A percentile compares a stretch with the other conserved stretches of the same genome.
These are phyloP conservation scores for Thunnus maccoyii DNA, from an alignment of 2,113 vertebrate species.

Conservation along the genomic window DNA sequence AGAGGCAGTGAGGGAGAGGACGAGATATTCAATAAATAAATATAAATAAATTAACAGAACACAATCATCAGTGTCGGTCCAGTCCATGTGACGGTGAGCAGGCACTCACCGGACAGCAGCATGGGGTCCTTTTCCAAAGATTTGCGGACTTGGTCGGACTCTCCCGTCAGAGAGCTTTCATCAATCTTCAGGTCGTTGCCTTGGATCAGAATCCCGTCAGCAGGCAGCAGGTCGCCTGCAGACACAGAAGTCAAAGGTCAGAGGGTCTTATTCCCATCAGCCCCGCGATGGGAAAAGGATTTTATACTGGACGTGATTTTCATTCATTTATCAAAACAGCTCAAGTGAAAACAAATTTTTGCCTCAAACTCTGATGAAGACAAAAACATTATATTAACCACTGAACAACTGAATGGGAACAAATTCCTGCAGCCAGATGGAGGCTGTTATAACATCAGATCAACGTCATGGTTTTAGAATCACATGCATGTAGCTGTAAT, in stretches of 20 bases:
- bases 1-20: too few relatives aligned
- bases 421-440: too few relatives aligned
- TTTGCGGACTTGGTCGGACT: constrained; percentile 96
- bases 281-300: not conserved
- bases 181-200: constrained; percentile 98
- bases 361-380: too few relatives aligned
- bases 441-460: too few relatives aligned
- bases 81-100: not conserved
- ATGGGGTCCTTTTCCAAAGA: constrained; percentile 94
- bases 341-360: too few relatives aligned
- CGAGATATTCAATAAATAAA: too few relatives aligned
- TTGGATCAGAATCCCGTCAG: constrained; percentile 96
- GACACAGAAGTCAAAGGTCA: constrained; percentile 22
- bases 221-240: constrained; percentile 94
- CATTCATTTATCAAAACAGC: not conserved
- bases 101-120: constrained; percentile 92
- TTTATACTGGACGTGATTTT: not conserved
- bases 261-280: not conserved
- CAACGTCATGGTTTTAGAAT: too few relatives aligned
- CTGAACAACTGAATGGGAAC: too few relatives aligned
- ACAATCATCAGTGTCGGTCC: not conserved
- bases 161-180: constrained; percentile 96
- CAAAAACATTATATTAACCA: too few relatives aligned
- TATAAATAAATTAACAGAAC: not conserved
- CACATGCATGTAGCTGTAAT: too few relatives aligned